Base-by-base conservation (phyloP, 2,797 vertebrate species). In the Enteromius mattozi region DNA sequence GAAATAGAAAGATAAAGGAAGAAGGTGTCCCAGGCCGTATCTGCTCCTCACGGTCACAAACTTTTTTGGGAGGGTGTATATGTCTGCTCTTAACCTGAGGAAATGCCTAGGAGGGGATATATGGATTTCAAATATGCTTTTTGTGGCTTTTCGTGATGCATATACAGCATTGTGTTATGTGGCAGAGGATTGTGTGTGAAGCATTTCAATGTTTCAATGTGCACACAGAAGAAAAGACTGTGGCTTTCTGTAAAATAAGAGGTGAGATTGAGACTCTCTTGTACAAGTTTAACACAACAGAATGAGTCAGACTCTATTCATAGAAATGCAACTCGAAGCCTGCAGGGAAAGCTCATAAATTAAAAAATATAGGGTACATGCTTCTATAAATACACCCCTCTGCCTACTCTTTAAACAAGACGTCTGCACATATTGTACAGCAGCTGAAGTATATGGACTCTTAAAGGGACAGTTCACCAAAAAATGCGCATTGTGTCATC, bases 301-400 rank as follows among this genome's bases (percentile, higher is more conserved):
- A 89, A 66, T 94, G 93, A 95, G 89, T 94, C 93, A 94, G 81
- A 49, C 79, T 68, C 92, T 94, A 93, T 94, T 93, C 91, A 90
- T 93, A 94, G 87, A 90, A 79, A 88, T 89, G 88, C 89, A 90
- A 91, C 90, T 86, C 89, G 86, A 35, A 89, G 70, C 84, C 74
- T 56, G 78, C 33, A 42, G 72, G 82, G 49, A 78, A 66, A 85
- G 78, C 70, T 49, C 69, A 56, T 81, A 47, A 83, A 61, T 74
- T 47, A 59, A 65, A 79, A 47, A 51, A 75, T 81, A 81, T 75
- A 27, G 42, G 78, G 59, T 74, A 69, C 40, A 68, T 17, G 72
- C 9, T 56, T 40, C 37, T 81, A 81, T 70, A 85, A 69, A 81
- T 77, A 85, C 21, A 74, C 10, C 71, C 24, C 61, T 81, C 59